Conservation (phyloP, 2,113 vertebrate genomes). For the Apodemus speciosus region DNA sequence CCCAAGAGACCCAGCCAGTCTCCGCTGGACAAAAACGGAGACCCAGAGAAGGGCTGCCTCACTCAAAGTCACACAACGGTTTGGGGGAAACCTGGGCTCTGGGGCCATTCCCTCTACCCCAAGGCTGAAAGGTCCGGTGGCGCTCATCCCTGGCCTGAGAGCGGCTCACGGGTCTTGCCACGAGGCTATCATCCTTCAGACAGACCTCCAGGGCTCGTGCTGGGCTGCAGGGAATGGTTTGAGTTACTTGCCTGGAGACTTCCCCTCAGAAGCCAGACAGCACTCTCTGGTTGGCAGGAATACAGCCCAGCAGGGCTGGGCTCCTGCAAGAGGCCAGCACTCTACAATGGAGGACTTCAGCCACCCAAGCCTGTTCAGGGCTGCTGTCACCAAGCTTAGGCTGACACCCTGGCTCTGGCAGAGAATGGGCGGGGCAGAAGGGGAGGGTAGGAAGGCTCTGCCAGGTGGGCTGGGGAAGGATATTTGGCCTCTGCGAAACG, state of each 20-base stretch:
- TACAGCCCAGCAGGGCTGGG: slow-evolving; percentile 31
- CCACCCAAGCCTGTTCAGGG: slow-evolving; percentile 46
- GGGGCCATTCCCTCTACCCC: not conserved
- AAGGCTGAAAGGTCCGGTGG: not conserved
- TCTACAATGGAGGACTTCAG: slow-evolving; percentile 68
- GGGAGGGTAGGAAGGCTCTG: not conserved
- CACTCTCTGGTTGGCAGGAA: slow-evolving; percentile 53
- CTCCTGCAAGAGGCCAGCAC: slow-evolving; percentile 49
- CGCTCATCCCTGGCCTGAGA: not conserved
- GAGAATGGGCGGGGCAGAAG: not conserved
- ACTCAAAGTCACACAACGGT: not conserved
- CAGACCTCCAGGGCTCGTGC: not conserved
- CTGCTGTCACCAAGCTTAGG: slow-evolving; percentile 65
- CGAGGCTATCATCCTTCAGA: not conserved
- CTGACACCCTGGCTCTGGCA: slow-evolving; percentile 53
- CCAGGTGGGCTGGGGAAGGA: not conserved
- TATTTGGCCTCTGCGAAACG: slow-evolving; percentile 8
- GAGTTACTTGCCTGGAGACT: slow-evolving; percentile 54
- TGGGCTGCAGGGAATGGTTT: not conserved
- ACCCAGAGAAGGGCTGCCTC: not conserved
- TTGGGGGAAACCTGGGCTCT: not conserved
- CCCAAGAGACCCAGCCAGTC: not conserved
- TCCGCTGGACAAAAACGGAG: not conserved
- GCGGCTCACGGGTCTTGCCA: not conserved
- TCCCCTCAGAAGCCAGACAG: slow-evolving; percentile 32